Evolutionary conservation across 2,888 invertebrate species (phyloP).

Genomic region (Leptinotarsa juncta): DNA sequence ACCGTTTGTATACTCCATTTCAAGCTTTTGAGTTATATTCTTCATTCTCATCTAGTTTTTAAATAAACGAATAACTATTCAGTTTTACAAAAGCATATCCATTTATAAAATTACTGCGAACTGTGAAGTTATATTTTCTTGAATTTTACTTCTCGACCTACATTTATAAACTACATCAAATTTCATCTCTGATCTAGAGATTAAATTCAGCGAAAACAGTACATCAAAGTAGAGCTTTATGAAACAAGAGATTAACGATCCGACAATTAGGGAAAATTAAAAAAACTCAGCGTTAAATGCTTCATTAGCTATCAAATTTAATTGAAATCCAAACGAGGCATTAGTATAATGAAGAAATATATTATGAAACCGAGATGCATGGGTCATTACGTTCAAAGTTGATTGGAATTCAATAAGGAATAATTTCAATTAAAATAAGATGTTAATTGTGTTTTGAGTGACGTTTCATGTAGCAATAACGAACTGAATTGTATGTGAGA

Average conservation of each 20-base stretch:
- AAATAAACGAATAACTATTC: too few species aligned
- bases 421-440: background rate
- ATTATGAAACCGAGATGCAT: background rate
- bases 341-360: constrained; percentile 1
- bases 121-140: too few species aligned
- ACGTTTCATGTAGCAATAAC: background rate
- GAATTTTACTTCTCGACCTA: background rate
- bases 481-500: background rate
- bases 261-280: background rate
- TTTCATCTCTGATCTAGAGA: too few species aligned
- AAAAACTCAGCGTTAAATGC: background rate
- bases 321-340: background rate
- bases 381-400: constrained; percentile 8
- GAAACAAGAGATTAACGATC: background rate
- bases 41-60: too few species aligned
- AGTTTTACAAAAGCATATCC: too few species aligned
- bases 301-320: background rate
- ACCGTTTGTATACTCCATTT: too few species aligned
- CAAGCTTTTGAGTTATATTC: too few species aligned
- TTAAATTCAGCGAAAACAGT: too few species aligned
- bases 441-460: background rate
- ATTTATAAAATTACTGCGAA: too few species aligned
- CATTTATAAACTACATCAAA: too few species aligned
- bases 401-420: background rate
- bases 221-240: background rate